These are phyloP conservation scores for Microhierax caerulescens DNA, from an alignment of 2,797 vertebrate species.

Conservation along the genomic window DNA sequence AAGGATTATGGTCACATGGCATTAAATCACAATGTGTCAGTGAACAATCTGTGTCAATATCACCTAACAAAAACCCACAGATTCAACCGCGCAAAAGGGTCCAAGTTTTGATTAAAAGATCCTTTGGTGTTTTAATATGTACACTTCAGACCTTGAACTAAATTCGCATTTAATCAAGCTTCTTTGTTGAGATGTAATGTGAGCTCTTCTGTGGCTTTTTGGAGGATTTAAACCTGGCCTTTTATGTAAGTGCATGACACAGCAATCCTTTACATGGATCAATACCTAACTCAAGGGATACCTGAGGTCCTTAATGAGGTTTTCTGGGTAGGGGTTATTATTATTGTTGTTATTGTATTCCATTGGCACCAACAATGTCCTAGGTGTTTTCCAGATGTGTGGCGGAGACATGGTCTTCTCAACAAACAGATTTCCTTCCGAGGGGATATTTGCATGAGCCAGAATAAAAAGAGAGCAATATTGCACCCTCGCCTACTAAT, in stretches of 20 bases:
- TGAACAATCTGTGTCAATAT: neutral
- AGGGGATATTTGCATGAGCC: neutral
- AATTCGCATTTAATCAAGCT: constrained; percentile 53
- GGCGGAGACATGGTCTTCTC: neutral
- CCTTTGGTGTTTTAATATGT: constrained; percentile 12
- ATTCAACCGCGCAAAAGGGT: neutral
- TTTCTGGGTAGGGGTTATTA: constrained; percentile 19
- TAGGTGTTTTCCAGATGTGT: neutral
- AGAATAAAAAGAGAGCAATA: neutral
- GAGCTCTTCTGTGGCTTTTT: constrained; percentile 34
- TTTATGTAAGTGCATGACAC: constrained; percentile 57
- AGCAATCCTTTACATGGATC: constrained; percentile 47
- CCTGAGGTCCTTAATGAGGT: constrained; percentile 28
- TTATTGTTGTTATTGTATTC: constrained; percentile 6
- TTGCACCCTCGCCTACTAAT: neutral
- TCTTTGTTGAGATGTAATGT: constrained; percentile 29
- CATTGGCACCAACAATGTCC: neutral
- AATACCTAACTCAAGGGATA: constrained; percentile 33
- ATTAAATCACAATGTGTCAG: constrained; percentile 23
- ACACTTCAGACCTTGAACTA: constrained; percentile 18
- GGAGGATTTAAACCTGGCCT: constrained; percentile 50
- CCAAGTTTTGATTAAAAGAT: constrained; percentile 28
- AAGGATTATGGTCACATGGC: neutral
- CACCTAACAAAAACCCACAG: neutral
- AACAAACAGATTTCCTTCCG: neutral